These are phyloP conservation scores for Elanus axillaris DNA, from an alignment of 2,113 vertebrate species.

Conservation along the genomic window DNA sequence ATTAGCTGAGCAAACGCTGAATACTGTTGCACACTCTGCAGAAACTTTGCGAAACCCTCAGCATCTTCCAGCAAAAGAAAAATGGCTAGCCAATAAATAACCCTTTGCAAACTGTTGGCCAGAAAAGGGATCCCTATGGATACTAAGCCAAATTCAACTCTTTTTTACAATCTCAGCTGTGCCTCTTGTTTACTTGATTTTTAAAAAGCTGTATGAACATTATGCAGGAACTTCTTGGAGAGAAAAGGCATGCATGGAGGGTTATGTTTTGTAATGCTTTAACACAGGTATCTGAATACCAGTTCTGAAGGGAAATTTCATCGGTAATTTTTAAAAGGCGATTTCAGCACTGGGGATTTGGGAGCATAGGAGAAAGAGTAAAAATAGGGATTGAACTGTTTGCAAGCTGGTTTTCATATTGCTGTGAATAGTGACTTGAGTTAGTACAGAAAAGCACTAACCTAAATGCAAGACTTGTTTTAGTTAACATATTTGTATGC, in stretches of 20 bases:
- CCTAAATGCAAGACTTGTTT: not conserved
- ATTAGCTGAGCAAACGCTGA: not conserved
- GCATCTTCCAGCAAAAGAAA: conserved; percentile 10
- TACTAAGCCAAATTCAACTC: not conserved
- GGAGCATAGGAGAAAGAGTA: not conserved
- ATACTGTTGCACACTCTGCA: not conserved
- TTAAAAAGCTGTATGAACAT: not conserved
- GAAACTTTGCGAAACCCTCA: conserved; percentile 2
- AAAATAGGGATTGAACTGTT: not conserved
- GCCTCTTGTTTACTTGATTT: not conserved
- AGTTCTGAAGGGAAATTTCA: not conserved
- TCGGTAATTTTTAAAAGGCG: not conserved
- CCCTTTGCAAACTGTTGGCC: not conserved
- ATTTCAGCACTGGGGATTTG: not conserved
- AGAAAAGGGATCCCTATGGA: not conserved
- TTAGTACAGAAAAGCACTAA: not conserved
- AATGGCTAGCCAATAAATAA: not conserved
- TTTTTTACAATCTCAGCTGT: not conserved
- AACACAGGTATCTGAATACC: not conserved
- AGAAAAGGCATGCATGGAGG: not conserved
- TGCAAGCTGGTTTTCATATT: not conserved
- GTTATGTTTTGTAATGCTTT: not conserved
- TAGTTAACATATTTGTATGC: not conserved
- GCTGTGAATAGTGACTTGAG: not conserved
- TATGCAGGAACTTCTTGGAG: not conserved